These are phyloP conservation scores for Numenius phaeopus DNA, from an alignment of 2,797 vertebrate genomes.

Conservation along the genomic window DNA sequence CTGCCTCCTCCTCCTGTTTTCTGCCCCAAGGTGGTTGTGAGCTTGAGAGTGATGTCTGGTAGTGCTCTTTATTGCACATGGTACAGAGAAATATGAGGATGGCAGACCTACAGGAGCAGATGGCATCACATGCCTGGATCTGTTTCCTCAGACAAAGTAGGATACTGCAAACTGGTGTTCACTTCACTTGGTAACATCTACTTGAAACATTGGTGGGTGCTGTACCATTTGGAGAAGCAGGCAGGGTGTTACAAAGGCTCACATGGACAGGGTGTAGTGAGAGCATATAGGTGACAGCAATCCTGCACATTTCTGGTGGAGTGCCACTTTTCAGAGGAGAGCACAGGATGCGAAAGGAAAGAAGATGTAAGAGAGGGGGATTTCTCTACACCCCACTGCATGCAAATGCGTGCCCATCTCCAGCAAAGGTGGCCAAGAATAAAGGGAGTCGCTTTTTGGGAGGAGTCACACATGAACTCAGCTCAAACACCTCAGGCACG, in stretches of 20 bases:
- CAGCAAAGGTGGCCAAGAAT: not conserved
- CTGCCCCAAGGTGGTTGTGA: constrained; percentile 62
- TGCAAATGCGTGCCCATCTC: not conserved
- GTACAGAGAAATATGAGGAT: constrained; percentile 76
- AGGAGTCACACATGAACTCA: not conserved
- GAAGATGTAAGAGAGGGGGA: not conserved
- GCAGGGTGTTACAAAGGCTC: not conserved
- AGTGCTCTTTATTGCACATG: constrained; percentile 68
- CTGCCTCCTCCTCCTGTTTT: constrained; percentile 40
- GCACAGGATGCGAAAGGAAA: not conserved
- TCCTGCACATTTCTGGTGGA: not conserved
- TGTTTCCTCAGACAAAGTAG: constrained; percentile 78
- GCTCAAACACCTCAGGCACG: not conserved
- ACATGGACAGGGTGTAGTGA: not conserved
- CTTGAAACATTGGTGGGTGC: constrained; percentile 54
- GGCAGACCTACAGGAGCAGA: constrained; percentile 82
- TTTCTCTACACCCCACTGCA: not conserved
- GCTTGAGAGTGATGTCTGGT: constrained; percentile 63
- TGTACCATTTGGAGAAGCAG: not conserved
- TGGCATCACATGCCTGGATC: constrained; percentile 77
- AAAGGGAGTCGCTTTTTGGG: not conserved
- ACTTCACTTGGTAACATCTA: constrained; percentile 66
- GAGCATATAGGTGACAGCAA: not conserved
- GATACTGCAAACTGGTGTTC: constrained; percentile 74
- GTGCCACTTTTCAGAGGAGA: not conserved